phyloP scores from a whole-genome alignment of 2,797 vertebrate genomes.

The Anguilla pacifica region DNA sequence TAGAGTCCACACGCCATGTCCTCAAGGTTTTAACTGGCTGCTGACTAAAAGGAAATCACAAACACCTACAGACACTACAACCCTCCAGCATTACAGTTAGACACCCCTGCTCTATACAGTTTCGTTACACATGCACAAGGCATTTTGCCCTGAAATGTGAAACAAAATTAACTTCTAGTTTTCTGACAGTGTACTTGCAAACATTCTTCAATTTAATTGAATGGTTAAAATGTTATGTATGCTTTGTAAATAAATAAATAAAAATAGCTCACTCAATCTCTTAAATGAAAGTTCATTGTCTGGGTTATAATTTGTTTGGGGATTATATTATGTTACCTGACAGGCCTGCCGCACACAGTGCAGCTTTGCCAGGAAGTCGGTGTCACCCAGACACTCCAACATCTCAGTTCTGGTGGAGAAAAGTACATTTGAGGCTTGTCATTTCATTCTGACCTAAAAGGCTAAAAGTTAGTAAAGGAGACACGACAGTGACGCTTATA shows the following conservation, averaged over 20 bases:
- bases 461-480: background rate
- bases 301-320: background rate
- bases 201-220: background rate
- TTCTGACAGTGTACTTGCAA: background rate
- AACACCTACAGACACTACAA: no score
- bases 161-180: background rate
- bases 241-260: background rate
- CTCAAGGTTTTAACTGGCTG: no score
- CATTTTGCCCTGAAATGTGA: background rate
- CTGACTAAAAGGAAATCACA: no score
- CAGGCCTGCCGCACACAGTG: conserved; percentile 94
- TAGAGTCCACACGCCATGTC: no score
- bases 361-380: conserved; percentile 93
- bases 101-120: no score
- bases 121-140: background rate
- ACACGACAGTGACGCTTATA: background rate
- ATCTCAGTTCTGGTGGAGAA: conserved; percentile 83
- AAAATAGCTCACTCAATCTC: background rate
- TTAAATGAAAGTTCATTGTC: background rate
- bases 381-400: conserved; percentile 89
- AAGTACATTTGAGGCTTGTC: background rate
- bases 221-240: background rate
- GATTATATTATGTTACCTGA: conserved; percentile 75
- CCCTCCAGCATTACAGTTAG: no score
- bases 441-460: background rate